Evolutionary conservation across 2,797 vertebrate genomes (phyloP).

Genomic region (Heterohyrax brucei): DNA sequence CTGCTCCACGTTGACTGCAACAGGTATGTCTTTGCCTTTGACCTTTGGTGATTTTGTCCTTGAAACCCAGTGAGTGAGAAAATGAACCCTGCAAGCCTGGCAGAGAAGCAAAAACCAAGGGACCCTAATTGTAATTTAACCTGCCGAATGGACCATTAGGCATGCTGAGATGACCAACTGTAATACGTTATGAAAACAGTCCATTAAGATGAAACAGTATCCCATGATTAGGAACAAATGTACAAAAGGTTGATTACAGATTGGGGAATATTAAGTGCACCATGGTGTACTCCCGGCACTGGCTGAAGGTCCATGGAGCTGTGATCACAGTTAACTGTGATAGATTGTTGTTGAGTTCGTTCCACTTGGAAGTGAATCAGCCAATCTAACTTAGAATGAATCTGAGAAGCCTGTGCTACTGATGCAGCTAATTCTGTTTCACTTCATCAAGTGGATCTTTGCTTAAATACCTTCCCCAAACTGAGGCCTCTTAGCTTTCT

Average conservation of each 20-base stretch:
- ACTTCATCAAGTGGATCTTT: conserved; percentile 73
- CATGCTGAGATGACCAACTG: conserved; percentile 63
- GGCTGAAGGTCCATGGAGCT: conserved; percentile 81
- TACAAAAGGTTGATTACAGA: conserved; percentile 89
- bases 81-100: not conserved
- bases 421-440: conserved; percentile 83
- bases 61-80: not conserved
- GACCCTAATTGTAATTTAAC: conserved; percentile 75
- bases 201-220: conserved; percentile 85
- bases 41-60: conserved; percentile 22
- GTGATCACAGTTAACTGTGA: conserved; percentile 87
- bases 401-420: conserved; percentile 51
- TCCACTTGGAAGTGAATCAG: conserved; percentile 75
- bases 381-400: conserved; percentile 73
- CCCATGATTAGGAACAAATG: conserved; percentile 87
- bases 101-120: conserved; percentile 66
- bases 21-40: conserved; percentile 91
- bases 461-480: conserved; percentile 57
- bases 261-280: conserved; percentile 87
- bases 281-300: conserved; percentile 71
- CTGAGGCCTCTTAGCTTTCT: conserved; percentile 67
- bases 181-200: conserved; percentile 85
- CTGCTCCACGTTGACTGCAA: conserved; percentile 97
- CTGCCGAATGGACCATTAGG: conserved; percentile 30
- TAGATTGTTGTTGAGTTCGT: conserved; percentile 80